phyloP scores from a whole-genome alignment of 1,140 invertebrate genomes.

The Drosophila kepulauana region DNA sequence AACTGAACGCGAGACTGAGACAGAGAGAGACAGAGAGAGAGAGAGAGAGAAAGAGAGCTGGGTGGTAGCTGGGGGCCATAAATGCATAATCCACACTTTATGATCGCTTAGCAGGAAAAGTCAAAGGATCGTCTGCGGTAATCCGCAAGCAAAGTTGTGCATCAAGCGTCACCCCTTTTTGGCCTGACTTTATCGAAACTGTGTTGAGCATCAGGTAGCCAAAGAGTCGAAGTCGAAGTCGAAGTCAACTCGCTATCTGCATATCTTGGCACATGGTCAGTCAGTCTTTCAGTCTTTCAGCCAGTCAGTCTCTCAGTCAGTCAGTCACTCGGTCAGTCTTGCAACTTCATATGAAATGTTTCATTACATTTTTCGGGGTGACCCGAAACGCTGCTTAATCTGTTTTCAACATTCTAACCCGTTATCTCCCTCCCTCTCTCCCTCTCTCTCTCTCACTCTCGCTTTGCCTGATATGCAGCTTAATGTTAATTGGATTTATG shows the following conservation, averaged over 20 bases:
- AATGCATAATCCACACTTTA: conserved; percentile 79
- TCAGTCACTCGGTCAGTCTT: neutral
- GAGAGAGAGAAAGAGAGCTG: neutral
- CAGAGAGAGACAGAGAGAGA: no score
- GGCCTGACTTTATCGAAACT: neutral
- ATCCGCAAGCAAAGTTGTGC: conserved; percentile 63
- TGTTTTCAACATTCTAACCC: neutral
- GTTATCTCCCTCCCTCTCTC: conserved; percentile 21
- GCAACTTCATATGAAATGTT: conserved; percentile 67
- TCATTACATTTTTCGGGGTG: conserved; percentile 24
- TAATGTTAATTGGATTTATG: conserved; percentile 84
- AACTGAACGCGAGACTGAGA: neutral
- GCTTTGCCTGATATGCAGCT: conserved; percentile 72
- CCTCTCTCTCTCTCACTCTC: no score
- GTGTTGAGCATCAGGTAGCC: conserved; percentile 19
- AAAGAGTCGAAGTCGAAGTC: no score
- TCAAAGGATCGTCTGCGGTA: conserved; percentile 80
- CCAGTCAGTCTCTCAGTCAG: no score
- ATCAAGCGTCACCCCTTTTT: conserved; percentile 40
- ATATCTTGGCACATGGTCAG: neutral
- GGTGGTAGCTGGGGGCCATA: conserved; percentile 59
- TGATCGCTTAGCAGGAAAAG: conserved; percentile 83
- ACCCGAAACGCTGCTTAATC: neutral
- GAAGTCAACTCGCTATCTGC: no score
- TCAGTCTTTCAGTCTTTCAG: neutral